Evolutionary conservation across 2,797 vertebrate species (phyloP).

Genomic region (Chaenodraco wilsoni): DNA sequence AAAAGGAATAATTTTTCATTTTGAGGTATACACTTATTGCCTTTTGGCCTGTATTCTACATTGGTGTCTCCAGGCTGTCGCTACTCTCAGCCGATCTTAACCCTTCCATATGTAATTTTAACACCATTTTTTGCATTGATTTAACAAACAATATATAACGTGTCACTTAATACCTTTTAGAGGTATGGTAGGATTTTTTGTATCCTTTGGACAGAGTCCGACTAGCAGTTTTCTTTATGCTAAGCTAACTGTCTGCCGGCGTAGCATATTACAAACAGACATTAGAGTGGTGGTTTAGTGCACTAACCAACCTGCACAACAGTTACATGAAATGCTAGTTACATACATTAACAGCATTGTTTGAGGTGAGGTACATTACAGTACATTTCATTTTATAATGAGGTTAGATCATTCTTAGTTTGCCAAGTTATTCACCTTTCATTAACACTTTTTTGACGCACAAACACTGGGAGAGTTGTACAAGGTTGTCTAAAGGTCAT

Average conservation of each 20-base stretch:
- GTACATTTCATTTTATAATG: neutral
- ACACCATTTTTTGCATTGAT: neutral
- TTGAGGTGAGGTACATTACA: rapidly evolving
- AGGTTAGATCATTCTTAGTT: neutral
- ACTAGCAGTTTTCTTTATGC: neutral
- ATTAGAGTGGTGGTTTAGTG: neutral
- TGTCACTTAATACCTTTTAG: neutral
- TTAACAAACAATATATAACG: neutral
- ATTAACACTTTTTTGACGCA: neutral
- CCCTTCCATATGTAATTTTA: neutral
- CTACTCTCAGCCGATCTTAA: neutral
- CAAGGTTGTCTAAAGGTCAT: neutral
- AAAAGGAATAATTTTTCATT: constrained; percentile 12
- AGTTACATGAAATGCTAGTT: neutral
- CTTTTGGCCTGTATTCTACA: neutral
- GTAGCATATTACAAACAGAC: neutral
- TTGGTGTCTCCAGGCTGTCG: constrained; percentile 1
- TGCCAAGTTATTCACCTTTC: neutral
- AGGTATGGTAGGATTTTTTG: neutral
- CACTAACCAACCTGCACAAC: neutral
- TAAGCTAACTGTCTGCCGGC: neutral
- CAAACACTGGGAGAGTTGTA: neutral
- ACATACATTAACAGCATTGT: neutral
- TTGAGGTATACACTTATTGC: constrained; percentile 1
- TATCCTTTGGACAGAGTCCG: neutral